Conservation (phyloP, 2,113 vertebrate genomes). For the Xiphorhynchus elegans region DNA sequence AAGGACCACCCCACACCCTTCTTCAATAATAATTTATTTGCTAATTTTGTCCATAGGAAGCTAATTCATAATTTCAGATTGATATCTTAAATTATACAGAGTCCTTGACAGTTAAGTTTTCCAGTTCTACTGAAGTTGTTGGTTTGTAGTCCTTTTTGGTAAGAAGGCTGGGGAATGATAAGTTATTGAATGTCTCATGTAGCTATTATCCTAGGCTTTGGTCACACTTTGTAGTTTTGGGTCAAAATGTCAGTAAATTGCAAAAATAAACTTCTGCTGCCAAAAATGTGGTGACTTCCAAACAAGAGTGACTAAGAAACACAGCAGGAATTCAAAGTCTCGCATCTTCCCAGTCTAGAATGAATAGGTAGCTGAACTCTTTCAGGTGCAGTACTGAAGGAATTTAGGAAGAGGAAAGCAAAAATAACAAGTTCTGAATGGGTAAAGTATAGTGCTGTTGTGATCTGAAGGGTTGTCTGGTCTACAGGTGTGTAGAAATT, state of each 20-base stretch:
- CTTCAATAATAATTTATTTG: not conserved
- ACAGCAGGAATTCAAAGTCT: not conserved
- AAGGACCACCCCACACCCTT: fast-evolving
- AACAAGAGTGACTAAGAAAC: not conserved
- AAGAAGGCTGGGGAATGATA: not conserved
- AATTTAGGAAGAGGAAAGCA: not conserved
- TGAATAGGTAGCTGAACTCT: not conserved
- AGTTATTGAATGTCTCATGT: not conserved
- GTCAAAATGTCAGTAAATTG: not conserved
- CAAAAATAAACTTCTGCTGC: not conserved
- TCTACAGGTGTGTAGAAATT: not conserved
- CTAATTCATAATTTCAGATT: not conserved
- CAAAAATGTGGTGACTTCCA: not conserved
- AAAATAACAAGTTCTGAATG: not conserved
- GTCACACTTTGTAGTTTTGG: not conserved
- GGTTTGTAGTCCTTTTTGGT: not conserved
- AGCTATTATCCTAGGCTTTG: not conserved
- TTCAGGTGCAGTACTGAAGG: not conserved
- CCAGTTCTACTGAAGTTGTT: not conserved
- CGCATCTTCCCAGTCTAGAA: not conserved
- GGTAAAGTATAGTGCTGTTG: not conserved
- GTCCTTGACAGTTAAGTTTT: not conserved
- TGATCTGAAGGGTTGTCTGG: not conserved
- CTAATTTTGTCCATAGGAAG: not conserved
- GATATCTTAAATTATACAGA: not conserved